A percentile compares a stretch with the other conserved stretches of the same genome.
Conservation (phyloP, 2,888 invertebrate species). For the Ischnus inquisitorius region DNA sequence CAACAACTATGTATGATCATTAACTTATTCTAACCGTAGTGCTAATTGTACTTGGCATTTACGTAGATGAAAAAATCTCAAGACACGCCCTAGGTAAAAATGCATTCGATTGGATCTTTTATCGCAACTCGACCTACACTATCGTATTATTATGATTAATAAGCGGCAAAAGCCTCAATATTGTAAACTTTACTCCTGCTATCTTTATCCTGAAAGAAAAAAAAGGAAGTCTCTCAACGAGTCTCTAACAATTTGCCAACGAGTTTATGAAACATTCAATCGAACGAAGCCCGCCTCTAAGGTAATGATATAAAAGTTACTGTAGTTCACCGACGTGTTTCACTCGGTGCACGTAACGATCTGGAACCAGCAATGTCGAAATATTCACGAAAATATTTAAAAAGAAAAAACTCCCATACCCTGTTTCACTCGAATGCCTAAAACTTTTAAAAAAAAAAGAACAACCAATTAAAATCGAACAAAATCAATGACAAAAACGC, state of each 20-base stretch:
- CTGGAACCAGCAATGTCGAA: constrained; percentile 25
- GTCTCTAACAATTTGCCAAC: constrained; percentile 61
- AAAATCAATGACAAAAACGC: constrained; percentile 19
- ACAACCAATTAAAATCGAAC: constrained; percentile 13
- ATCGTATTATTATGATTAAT: constrained; percentile 47
- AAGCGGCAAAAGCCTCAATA: constrained; percentile 36
- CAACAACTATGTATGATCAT: constrained; percentile 73
- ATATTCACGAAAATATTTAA: constrained; percentile 7
- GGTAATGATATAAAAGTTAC: constrained; percentile 80
- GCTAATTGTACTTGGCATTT: constrained; percentile 82
- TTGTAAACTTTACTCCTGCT: constrained; percentile 43
- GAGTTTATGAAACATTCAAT: constrained; percentile 68
- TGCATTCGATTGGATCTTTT: constrained; percentile 68
- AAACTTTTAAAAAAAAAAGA: not conserved
- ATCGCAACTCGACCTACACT: constrained; percentile 43
- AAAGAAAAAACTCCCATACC: not conserved
- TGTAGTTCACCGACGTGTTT: constrained; percentile 76
- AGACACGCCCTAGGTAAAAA: constrained; percentile 79
- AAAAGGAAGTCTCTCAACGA: constrained; percentile 52
- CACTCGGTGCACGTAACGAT: constrained; percentile 77
- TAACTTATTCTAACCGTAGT: constrained; percentile 83
- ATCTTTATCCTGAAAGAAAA: constrained; percentile 21
- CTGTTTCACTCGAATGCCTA: constrained; percentile 1
- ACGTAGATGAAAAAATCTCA: constrained; percentile 77
- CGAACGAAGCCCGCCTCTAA: constrained; percentile 78